Percentiles rank a stretch among this genome's conserved stretches.
phyloP scores from a whole-genome alignment of 2,797 vertebrate species.

The Ctenopoma kingsleyae region DNA sequence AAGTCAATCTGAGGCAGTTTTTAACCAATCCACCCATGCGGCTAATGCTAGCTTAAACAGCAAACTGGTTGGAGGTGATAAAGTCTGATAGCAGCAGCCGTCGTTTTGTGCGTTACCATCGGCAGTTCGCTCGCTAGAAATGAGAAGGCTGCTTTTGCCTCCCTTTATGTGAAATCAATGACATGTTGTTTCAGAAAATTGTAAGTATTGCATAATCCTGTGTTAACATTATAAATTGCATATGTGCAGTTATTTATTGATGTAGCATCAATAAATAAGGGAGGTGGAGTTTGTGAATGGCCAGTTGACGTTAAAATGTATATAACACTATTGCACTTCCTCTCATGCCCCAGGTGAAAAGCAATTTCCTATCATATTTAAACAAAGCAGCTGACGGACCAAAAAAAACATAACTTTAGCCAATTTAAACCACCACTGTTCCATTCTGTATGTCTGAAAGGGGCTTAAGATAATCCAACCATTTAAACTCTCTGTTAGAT shows the following conservation, averaged over 20 bases:
- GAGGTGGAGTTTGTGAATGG: no score
- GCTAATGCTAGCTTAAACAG: not conserved
- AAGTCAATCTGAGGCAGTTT: not conserved
- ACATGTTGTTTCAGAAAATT: not conserved
- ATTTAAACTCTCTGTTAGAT: conserved; percentile 24
- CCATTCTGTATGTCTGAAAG: not conserved
- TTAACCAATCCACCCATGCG: not conserved
- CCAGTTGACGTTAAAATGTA: not conserved
- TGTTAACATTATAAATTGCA: not conserved
- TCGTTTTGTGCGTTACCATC: not conserved
- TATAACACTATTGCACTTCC: not conserved
- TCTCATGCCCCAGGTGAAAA: not conserved
- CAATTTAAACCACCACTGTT: not conserved
- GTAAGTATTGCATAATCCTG: no score
- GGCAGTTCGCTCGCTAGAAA: not conserved
- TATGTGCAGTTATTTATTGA: no score
- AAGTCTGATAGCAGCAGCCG: no score
- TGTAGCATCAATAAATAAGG: no score
- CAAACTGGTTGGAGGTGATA: not conserved
- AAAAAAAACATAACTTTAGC: not conserved
- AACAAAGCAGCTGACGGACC: not conserved
- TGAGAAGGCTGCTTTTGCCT: not conserved
- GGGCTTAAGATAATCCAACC: conserved; percentile 8
- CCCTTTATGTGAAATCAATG: not conserved
- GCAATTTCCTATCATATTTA: not conserved